Evolutionary conservation across 2,888 invertebrate species (phyloP).

Genomic region (Prionchulus punctatus): DNA sequence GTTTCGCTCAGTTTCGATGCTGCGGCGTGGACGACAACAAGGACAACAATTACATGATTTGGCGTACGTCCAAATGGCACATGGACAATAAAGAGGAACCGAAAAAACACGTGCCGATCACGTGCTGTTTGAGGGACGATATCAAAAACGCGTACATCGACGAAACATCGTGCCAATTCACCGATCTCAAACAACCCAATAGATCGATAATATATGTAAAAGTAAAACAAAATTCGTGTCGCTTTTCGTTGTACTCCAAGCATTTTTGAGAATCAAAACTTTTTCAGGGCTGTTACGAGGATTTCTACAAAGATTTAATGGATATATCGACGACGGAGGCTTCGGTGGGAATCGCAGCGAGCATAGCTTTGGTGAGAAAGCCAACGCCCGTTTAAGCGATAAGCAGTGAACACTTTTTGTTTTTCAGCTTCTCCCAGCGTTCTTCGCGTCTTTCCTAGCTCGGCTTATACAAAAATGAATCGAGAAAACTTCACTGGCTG

Average conservation of each 20-base stretch:
- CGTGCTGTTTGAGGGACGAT: not conserved
- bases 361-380: not conserved
- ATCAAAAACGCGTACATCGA: not conserved
- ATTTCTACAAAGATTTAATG: not conserved
- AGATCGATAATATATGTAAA: not conserved
- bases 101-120: not conserved
- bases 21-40: slow-evolving; percentile 29
- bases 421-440: slow-evolving; percentile 24
- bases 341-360: not conserved
- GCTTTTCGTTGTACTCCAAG: too few species aligned
- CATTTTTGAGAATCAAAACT: too few species aligned
- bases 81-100: slow-evolving; percentile 4
- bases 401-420: not conserved
- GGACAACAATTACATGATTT: slow-evolving; percentile 18
- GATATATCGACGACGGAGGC: not conserved
- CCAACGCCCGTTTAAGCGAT: not conserved
- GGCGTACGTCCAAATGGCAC: slow-evolving; percentile 28
- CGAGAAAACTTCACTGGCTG: too few species aligned
- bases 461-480: slow-evolving; percentile 23
- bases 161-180: not conserved
- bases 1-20: slow-evolving; percentile 23
- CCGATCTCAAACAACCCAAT: not conserved
- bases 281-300: slow-evolving; percentile 3
- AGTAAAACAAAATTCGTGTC: too few species aligned
- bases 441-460: slow-evolving; percentile 23